Base-by-base conservation (phyloP, 2,888 invertebrate species). In the Cataglyphis albicans region DNA sequence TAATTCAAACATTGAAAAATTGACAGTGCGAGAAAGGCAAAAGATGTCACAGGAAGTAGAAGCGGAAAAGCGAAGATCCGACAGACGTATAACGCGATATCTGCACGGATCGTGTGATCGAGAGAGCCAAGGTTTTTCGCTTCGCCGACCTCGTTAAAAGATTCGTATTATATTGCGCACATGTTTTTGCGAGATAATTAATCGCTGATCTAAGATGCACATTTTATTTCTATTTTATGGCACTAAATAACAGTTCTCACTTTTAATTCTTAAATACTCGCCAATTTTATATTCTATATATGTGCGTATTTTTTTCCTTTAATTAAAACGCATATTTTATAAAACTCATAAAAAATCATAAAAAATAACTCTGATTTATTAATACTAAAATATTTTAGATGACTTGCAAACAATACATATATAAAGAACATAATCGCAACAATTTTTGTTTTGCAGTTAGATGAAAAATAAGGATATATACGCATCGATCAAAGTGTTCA, bases 51-150 rank as follows among this genome's bases (percentile, higher is more conserved):
- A 70, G 78, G 86, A 84, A 68, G 81, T 65, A 52, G 88, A 85
- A 6, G 70, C 72, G 81, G 68, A 81, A 38, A 84, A 55, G 67
- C 48, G 52, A 82, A 86, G 84, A 88, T 81, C 59, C 75, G 57
- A 64, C n/a, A 41, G 74, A 74, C 63, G 80, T 72, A 78, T 59
- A 65, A 70, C 57, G 59, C 75, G 61, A 32, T 81, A 76, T 76
- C 57, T 57, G 76, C 41, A 70, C 25, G 44, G 76, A 61, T 68
- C 84, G 85, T 72, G 85, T 83, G 88, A 87, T 83, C 85, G 63
- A 29, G 57, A n/a, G 80, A 74, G 82, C 81, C 87, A 89, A 88
- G 89, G 88, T 81, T 86, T 75, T 82, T 80, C 82, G 63, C 67
- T 57, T 72, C 72, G 65, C 61, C 82, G 80, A 80, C 80, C 72